Conservation (phyloP, 1,140 invertebrate species). For the Nilaparvata lugens region DNA sequence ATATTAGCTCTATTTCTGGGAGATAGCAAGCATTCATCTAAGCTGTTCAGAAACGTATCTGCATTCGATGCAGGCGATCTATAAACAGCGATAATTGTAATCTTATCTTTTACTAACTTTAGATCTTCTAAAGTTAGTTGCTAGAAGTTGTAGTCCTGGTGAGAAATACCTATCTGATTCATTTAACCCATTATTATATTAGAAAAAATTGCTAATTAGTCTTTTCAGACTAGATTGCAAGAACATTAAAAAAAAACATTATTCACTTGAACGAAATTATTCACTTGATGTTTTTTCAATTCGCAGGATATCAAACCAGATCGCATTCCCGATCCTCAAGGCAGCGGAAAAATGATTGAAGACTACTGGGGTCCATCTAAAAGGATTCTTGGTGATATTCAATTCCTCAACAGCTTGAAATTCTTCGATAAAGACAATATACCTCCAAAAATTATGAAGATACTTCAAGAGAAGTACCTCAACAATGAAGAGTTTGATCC, state of each 20-base stretch:
- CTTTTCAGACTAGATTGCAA: too few relatives aligned
- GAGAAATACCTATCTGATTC: too few relatives aligned
- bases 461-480: constrained; percentile 70
- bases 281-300: neutral
- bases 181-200: neutral
- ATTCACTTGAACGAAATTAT: neutral
- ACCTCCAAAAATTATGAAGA: constrained; percentile 67
- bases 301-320: constrained; percentile 74
- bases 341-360: constrained; percentile 65
- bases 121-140: too few relatives aligned
- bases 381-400: constrained; percentile 81
- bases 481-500: constrained; percentile 86
- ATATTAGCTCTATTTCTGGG: too few relatives aligned
- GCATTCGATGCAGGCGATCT: too few relatives aligned
- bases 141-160: neutral
- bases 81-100: too few relatives aligned
- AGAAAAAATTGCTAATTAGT: too few relatives aligned
- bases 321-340: constrained; percentile 60
- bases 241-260: neutral
- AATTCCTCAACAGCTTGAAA: constrained; percentile 74
- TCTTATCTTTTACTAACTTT: too few relatives aligned
- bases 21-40: too few relatives aligned
- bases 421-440: constrained; percentile 92
- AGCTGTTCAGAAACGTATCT: too few relatives aligned
- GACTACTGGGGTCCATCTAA: constrained; percentile 93